These are phyloP conservation scores for Scaptomyza caliginosa DNA, from an alignment of 2,888 invertebrate genomes.

Conservation along the genomic window DNA sequence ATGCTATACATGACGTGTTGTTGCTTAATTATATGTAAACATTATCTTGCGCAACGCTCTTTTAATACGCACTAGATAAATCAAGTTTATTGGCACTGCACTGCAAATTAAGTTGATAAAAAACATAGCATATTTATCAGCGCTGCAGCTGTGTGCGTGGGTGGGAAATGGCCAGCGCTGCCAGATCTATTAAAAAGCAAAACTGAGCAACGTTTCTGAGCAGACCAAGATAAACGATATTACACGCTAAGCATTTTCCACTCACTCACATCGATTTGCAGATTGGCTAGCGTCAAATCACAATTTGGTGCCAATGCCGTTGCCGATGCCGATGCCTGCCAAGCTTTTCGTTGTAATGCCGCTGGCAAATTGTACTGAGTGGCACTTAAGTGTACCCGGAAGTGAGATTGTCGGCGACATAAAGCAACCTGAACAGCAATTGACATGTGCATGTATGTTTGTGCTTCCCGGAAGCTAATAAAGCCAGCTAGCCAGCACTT, in stretches of 20 bases:
- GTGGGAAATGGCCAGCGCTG: background rate
- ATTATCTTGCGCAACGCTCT: constrained; percentile 9
- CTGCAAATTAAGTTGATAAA: no score
- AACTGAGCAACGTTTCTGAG: background rate
- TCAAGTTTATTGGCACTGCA: no score
- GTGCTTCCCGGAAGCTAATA: background rate
- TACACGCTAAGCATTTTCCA: background rate
- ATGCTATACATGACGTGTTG: background rate
- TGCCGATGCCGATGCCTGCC: background rate
- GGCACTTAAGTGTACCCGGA: constrained; percentile 4
- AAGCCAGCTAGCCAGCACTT: background rate
- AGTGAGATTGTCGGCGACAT: background rate
- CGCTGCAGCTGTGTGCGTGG: background rate
- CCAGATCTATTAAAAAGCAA: constrained; percentile 18
- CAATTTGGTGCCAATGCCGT: constrained; percentile 9
- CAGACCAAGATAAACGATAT: background rate
- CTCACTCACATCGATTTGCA: constrained; percentile 17
- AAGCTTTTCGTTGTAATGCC: background rate
- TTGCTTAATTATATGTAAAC: constrained; percentile 39
- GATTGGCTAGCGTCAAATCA: constrained; percentile 16
- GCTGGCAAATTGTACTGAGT: constrained; percentile 10
- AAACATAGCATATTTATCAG: constrained; percentile 41
- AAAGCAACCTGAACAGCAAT: background rate
- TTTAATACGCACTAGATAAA: background rate
- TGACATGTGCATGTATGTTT: background rate